Percentiles rank a stretch among this genome's conserved stretches.
Conservation (phyloP, 1,140 invertebrate species). For the Nixonia krombeini region DNA sequence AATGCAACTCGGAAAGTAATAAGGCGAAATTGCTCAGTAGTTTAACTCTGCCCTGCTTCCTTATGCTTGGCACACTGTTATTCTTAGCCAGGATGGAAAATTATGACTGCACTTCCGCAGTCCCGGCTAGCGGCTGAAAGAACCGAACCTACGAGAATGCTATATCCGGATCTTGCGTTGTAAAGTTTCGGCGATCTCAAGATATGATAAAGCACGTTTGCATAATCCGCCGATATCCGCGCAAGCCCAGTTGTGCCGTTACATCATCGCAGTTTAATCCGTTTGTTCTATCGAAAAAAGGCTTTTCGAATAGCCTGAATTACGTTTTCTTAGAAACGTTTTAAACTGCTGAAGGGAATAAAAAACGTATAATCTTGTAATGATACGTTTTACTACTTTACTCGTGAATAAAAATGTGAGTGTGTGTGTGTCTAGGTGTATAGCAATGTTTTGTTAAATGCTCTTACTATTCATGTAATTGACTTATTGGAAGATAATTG, state of each 20-base stretch:
- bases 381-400: too few relatives aligned
- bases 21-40: constrained; percentile 9
- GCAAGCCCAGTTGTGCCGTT: constrained; percentile 39
- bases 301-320: too few relatives aligned
- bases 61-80: constrained; percentile 35
- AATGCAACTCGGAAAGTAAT: constrained; percentile 9
- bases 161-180: constrained; percentile 36
- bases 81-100: constrained; percentile 30
- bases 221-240: constrained; percentile 50
- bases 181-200: constrained; percentile 48
- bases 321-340: too few relatives aligned
- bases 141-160: constrained; percentile 41
- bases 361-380: too few relatives aligned
- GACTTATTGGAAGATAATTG: too few relatives aligned
- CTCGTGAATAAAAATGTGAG: too few relatives aligned
- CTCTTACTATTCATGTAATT: too few relatives aligned
- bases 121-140: constrained; percentile 28
- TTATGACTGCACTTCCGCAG: constrained; percentile 38
- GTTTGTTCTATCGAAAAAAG: too few relatives aligned
- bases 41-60: constrained; percentile 22
- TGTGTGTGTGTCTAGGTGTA: too few relatives aligned
- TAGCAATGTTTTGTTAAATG: too few relatives aligned
- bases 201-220: constrained; percentile 51
- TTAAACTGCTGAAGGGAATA: too few relatives aligned
- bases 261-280: constrained; percentile 42